Percentiles rank a stretch among this genome's conserved stretches.
Conservation (phyloP, 2,113 vertebrate genomes). For the Tricholaema leucomelas region DNA sequence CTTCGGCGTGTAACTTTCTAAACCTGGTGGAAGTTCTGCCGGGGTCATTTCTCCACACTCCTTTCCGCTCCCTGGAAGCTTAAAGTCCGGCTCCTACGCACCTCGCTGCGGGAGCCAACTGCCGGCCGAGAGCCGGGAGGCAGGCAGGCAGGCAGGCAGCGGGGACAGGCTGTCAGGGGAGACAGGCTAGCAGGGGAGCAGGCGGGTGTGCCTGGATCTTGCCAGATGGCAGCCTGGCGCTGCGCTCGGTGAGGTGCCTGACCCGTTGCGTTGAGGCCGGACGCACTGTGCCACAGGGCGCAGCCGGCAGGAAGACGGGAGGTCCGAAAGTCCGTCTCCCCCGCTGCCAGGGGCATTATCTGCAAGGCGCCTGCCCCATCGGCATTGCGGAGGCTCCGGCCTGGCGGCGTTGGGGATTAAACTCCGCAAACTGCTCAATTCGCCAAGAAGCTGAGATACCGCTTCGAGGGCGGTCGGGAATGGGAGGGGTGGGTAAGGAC, state of each 20-base stretch:
- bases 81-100: rapidly evolving
- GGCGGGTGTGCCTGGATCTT: background rate
- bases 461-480: background rate
- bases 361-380: background rate
- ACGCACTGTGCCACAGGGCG: background rate
- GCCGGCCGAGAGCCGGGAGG: background rate
- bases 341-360: background rate
- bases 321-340: background rate
- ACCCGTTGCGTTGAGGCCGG: background rate
- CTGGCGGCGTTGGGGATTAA: background rate
- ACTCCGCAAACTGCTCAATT: background rate
- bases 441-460: background rate
- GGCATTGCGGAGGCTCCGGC: background rate
- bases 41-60: rapidly evolving
- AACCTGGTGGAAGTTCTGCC: rapidly evolving
- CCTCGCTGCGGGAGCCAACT: background rate
- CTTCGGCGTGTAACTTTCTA: too few species aligned
- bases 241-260: background rate
- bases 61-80: too few species aligned
- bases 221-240: background rate
- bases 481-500: background rate
- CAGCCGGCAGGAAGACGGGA: too few species aligned
- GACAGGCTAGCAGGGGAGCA: background rate
- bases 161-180: background rate
- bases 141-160: background rate